Evolutionary conservation across 2,797 vertebrate genomes (phyloP), one percentile per base, ranked within the genome.

Genomic region (Pelobates cultripes): DNA sequence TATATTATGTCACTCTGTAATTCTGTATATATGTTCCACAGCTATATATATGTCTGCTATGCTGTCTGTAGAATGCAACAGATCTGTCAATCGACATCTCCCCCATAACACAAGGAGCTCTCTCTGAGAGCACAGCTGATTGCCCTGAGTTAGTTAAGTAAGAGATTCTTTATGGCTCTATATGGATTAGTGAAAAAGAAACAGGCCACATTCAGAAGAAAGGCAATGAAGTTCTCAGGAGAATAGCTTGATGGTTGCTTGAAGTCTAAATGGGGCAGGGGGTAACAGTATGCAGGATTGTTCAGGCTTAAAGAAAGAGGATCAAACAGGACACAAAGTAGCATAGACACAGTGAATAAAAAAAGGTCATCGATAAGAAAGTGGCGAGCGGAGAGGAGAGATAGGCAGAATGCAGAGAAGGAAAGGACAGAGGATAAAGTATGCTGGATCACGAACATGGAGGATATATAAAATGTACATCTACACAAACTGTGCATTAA

Each of bases 51-150:
- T 28, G n/a, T 75, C 17, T 47, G 74, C 14, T 42, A 40, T 43
- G 41, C 69, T 57, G 45, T 60, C 64, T 70, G 15, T 47, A 41
- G 2, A 43, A 43, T 63, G 12, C 43, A 81, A 43, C 40, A 43
- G 43, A 81, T 75, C 73, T 63, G 51, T 61, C 53, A 13, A 4
- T 75, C 42, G 45, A 55, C 14, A 12, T 12, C 44, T 75, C 43
- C 64, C 70, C 51, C 5, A 68, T 43, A 74, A 17, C 42, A 74
- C 73, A 61, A 43, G 17, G 9, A 43, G 13, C 6, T 43, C 12
- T 43, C 60, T 45, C 73, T 81, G 51, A 70, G 44, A 72, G 78
- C 42, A 55, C 72, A 75, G 41, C 17, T 41, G 74, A 51, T 64
- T 75, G 63, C 75, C 72, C 66, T 70, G 53, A 66, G 79, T 70